Base-by-base conservation (phyloP, 2,888 invertebrate genomes). In the Ophion slaviceki region DNA sequence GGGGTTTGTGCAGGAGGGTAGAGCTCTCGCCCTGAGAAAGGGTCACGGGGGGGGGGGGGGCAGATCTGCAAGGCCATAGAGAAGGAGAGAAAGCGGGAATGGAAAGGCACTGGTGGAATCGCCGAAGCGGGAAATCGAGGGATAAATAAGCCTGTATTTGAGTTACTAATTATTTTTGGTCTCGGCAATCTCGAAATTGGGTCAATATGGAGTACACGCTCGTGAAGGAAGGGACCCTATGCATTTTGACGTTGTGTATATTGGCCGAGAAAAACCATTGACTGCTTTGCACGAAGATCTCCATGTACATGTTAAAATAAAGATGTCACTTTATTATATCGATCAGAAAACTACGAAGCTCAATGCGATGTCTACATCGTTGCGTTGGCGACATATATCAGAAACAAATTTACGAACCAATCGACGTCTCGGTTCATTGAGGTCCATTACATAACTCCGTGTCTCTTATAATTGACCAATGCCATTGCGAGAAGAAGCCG, bases 101-200 rank as follows among this genome's bases (percentile, higher is more conserved):
- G 61, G 64, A 83, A 75, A 80, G 81, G 20, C 40, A 61, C 68
- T 80, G 71, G 89, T 87, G 88, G 89, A 90, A 89, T 92, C 92
- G 90, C 72, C 88, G 90, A 85, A 92, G 92, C 93, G 92, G 90
- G 89, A 93, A 93, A 93, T 93, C 91, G 91, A 79, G 89, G 90
- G 88, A 92, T 92, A 92, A 92, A 92, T 91, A 92, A 91, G 88
- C 88, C 85, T 87, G 82, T 93, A 91, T 93, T 93, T 93, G 91
- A 88, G 80, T 88, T 89, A 89, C 91, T 93, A 93, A 94, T 93
- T 93, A 93, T 92, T 92, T 92, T 91, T 87, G 90, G 89, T 90
- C 89, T 91, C 83, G 84, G 86, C 88, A 87, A 89, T 90, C 88
- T 85, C 87, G 87, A 91, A 90, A 89, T 89, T 90, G 85, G 86